Base-by-base conservation (phyloP, 2,797 vertebrate genomes). In the Oryzias dopingdopingensis region DNA sequence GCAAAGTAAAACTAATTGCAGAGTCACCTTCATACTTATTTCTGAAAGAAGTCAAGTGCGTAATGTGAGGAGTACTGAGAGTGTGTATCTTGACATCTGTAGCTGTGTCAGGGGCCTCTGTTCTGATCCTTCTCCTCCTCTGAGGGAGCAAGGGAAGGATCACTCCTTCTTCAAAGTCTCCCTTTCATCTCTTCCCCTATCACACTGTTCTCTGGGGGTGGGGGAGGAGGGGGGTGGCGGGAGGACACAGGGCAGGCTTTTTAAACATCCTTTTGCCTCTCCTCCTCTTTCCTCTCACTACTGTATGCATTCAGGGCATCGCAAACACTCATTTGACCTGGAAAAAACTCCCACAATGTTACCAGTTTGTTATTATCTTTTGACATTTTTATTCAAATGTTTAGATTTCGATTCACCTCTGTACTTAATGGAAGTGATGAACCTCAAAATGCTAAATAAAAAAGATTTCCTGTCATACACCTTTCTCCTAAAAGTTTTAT, bases 141-240 rank as follows among this genome's bases (percentile, higher is more conserved):
- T 43, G 7, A 80, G 81, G 83, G 69, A 82, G 71, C 49, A 17
- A 85, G 77, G 78, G 83, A 77, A 78, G 76, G 75, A 84, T 87
- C 83, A 70, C 68, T 79, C 65, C 80, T 78, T 82, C 86, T 87
- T 88, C 86, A 88, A 86, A 84, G 84, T 88, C 77, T 79, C 66
- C 65, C 85, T 90, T 88, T 90, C 83, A 88, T 90, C 88, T 90
- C 70, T 52, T 57, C 49, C 66, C 70, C 74, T 13, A 85, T 88
- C 85, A 71, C 72, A 66, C 83, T 80, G 65, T 85, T 80, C 82
- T 84, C 82, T 73, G 47, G 80, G 76, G 75, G 50, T 54, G 70
- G 79, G 64, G 12, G 3, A 32, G 42, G 47, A 49, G 69, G 59
- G 67, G 77, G 73, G 65, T 57, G 18, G 67, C 67, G 77, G 61